These are phyloP conservation scores for Xyliphius kryptos DNA, from an alignment of 2,113 vertebrate species.

Conservation along the genomic window DNA sequence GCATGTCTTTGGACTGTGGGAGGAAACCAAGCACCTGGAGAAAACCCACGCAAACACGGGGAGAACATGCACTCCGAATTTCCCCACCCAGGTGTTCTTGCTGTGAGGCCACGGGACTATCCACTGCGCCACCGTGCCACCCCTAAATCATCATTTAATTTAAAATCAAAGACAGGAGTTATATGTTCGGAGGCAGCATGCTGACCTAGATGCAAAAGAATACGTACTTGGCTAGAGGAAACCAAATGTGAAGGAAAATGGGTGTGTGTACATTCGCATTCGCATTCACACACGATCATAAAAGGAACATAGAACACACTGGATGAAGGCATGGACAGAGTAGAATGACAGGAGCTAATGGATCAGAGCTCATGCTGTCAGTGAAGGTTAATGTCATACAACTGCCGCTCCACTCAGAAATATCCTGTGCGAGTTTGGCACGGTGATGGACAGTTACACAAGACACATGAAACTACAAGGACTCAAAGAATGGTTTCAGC, in stretches of 20 bases:
- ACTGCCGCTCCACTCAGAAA: constrained; percentile 35
- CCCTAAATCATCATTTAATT: too few species aligned
- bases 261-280: constrained; percentile 26
- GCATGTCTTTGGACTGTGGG: too few species aligned
- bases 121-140: too few species aligned
- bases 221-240: constrained; percentile 34
- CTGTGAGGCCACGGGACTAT: too few species aligned
- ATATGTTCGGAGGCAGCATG: constrained; percentile 12
- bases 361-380: constrained; percentile 53
- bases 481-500: constrained; percentile 73
- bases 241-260: constrained; percentile 25
- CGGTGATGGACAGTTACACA: constrained; percentile 67
- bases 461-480: constrained; percentile 73
- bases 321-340: constrained; percentile 45
- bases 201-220: constrained; percentile 21
- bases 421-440: constrained; percentile 49
- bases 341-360: constrained; percentile 49
- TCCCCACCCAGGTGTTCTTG: too few species aligned
- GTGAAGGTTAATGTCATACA: constrained; percentile 36
- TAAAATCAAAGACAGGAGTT: background rate
- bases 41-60: too few species aligned
- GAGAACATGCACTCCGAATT: too few species aligned
- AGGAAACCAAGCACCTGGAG: too few species aligned
- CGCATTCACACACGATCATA: constrained; percentile 5
- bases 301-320: constrained; percentile 35